Conservation (phyloP, 2,113 vertebrate species). For the Percina caprodes region DNA sequence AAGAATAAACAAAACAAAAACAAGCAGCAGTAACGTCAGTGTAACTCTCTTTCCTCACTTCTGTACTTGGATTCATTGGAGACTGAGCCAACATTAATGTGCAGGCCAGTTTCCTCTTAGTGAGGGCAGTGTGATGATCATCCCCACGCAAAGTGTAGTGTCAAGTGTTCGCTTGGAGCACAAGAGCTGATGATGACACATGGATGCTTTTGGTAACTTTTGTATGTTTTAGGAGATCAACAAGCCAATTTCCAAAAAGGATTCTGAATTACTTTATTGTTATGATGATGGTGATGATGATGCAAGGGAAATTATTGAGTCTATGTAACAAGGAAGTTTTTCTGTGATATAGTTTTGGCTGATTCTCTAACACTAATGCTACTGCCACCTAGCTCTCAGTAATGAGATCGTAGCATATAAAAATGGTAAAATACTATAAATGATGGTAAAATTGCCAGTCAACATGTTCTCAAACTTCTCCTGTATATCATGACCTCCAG, state of each 20-base stretch:
- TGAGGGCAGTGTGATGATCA: background rate
- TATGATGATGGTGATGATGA: background rate
- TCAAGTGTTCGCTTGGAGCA: background rate
- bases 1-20: no score
- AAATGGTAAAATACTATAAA: background rate
- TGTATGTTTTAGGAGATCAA: background rate
- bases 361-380: background rate
- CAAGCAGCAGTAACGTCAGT: no score
- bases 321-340: background rate
- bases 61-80: no score
- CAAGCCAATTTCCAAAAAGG: constrained; percentile 5
- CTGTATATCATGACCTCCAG: constrained; percentile 7
- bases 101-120: no score
- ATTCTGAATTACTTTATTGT: background rate
- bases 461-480: constrained; percentile 28
- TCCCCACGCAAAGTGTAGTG: background rate
- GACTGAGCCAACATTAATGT: no score
- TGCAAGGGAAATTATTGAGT: constrained; percentile 3
- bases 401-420: background rate
- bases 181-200: background rate
- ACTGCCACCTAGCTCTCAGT: background rate
- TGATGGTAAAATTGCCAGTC: constrained; percentile 9
- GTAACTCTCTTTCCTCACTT: no score
- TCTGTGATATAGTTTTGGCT: background rate
- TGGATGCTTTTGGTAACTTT: background rate